Conservation (phyloP, 2,113 vertebrate genomes). For the Charina bottae region DNA sequence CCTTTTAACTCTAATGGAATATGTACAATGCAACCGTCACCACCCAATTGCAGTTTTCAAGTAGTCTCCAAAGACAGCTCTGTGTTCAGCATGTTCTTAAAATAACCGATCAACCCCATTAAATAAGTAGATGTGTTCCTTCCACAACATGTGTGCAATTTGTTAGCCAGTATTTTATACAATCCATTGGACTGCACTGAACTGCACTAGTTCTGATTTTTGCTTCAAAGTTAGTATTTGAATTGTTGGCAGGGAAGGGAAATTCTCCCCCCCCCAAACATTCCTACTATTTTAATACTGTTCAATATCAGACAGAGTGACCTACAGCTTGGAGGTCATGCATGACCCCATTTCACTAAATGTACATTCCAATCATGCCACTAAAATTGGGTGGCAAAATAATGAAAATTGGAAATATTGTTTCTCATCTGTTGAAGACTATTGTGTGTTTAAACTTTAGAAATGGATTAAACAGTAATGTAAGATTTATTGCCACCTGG, state of each 20-base stretch:
- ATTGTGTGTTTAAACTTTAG: neutral
- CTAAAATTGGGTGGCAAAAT: neutral
- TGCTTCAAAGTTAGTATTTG: neutral
- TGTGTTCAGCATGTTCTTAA: neutral
- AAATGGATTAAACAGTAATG: neutral
- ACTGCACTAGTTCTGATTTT: neutral
- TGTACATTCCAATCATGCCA: neutral
- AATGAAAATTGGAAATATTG: neutral
- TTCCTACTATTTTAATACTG: neutral
- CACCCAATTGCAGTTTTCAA: neutral
- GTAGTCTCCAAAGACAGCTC: neutral
- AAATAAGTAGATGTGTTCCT: neutral
- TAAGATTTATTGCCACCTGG: neutral
- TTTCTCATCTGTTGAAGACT: neutral
- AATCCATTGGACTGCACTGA: neutral
- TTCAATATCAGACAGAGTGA: neutral
- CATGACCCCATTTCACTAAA: neutral
- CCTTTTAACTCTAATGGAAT: neutral
- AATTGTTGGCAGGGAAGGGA: neutral
- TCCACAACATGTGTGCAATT: neutral
- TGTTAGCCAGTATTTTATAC: neutral
- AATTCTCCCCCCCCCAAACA: too few species aligned
- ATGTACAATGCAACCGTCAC: neutral
- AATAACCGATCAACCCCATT: neutral
- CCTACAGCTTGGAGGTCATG: neutral